These are phyloP conservation scores for Propithecus coquereli DNA, from an alignment of 2,113 vertebrate species.

Conservation along the genomic window DNA sequence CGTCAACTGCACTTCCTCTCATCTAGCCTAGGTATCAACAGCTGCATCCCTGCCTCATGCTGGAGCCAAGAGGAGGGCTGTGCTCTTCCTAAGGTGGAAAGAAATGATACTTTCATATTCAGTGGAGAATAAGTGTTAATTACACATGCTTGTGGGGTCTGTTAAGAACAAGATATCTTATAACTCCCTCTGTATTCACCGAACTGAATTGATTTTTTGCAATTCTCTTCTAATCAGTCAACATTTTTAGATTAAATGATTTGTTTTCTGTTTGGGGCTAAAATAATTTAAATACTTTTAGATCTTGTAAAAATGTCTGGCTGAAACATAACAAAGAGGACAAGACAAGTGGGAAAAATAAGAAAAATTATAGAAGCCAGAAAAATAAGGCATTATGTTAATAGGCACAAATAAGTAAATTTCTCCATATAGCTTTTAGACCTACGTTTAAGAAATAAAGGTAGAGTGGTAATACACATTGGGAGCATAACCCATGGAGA, in stretches of 20 bases:
- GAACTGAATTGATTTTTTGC: neutral
- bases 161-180: neutral
- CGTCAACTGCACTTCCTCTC: constrained; percentile 67
- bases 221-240: constrained; percentile 48
- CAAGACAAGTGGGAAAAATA: constrained; percentile 42
- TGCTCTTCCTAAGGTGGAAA: constrained; percentile 61
- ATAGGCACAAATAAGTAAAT: neutral
- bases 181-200: neutral
- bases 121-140: constrained; percentile 34
- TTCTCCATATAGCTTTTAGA: neutral
- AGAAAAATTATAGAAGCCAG: neutral
- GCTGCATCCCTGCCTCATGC: constrained; percentile 58
- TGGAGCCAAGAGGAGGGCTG: constrained; percentile 38
- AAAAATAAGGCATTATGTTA: neutral
- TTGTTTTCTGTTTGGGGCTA: constrained; percentile 55
- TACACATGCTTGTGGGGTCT: constrained; percentile 12
- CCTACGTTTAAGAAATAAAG: constrained; percentile 35
- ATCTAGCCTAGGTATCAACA: constrained; percentile 62
- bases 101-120: neutral
- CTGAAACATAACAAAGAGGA: constrained; percentile 52
- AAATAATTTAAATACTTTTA: constrained; percentile 50
- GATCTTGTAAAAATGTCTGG: constrained; percentile 56
- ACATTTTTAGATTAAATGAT: constrained; percentile 58
- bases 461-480: neutral
- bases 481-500: constrained; percentile 26